phyloP scores from a whole-genome alignment of 2,113 vertebrate genomes.

The Myrmecophaga tridactyla region DNA sequence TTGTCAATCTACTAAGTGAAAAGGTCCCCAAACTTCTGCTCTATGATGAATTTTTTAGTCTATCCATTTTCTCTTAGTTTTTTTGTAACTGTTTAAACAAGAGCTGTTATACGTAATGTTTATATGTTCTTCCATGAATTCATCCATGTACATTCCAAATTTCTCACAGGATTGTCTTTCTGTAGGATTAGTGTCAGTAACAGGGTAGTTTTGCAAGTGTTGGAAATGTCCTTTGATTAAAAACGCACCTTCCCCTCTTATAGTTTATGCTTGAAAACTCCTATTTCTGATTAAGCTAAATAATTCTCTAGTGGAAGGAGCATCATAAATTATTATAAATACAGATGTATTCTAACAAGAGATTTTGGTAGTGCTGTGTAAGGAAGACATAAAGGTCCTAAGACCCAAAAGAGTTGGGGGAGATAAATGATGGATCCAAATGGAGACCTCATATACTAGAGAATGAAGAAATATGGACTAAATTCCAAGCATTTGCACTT shows the following conservation, averaged over 20 bases:
- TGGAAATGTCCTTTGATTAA: neutral
- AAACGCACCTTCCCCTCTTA: neutral
- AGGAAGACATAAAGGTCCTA: neutral
- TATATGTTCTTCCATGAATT: neutral
- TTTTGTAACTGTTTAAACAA: neutral
- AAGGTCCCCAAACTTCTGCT: neutral
- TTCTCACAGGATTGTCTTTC: neutral
- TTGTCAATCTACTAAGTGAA: neutral
- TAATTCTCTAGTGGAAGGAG: neutral
- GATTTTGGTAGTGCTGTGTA: neutral
- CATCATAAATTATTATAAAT: neutral
- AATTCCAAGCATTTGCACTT: neutral
- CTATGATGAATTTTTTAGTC: neutral
- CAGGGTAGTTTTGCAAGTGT: neutral
- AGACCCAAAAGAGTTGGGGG: fast-evolving
- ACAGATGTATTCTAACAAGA: neutral
- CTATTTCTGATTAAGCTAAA: neutral
- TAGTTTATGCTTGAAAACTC: neutral
- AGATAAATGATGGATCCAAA: neutral
- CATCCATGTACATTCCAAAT: neutral
- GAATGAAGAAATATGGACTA: neutral
- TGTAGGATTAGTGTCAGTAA: neutral
- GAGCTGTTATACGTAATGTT: neutral
- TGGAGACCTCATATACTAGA: fast-evolving
- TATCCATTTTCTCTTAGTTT: neutral